Conservation (phyloP, 2,113 vertebrate genomes). For the Vulpes vulpes region DNA sequence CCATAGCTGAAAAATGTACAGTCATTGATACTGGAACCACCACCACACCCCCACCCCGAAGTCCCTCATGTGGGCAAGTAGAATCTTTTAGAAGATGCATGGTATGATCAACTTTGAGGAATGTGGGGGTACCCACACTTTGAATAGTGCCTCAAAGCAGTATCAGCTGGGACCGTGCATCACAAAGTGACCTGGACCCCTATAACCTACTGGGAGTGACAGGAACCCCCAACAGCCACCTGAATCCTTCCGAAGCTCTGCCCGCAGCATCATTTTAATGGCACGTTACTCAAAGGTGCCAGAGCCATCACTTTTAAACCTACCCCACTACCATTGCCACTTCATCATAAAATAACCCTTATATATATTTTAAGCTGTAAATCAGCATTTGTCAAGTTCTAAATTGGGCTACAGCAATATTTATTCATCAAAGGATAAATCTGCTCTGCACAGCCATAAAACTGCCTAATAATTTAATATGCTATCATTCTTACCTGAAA, state of each 20-base stretch:
- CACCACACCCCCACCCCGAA: background rate
- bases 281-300: conserved; percentile 63
- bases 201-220: background rate
- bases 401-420: conserved; percentile 85
- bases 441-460: conserved; percentile 83
- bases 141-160: background rate
- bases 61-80: background rate
- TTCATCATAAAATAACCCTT: conserved; percentile 80
- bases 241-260: conserved; percentile 54
- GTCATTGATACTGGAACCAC: background rate
- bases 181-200: background rate
- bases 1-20: background rate
- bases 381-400: conserved; percentile 85
- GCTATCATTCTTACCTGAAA: conserved; percentile 81
- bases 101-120: background rate
- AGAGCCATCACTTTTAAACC: conserved; percentile 73
- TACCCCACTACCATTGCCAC: conserved; percentile 49
- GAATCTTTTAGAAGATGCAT: background rate
- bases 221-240: background rate
- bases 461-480: conserved; percentile 85
- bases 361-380: conserved; percentile 83
- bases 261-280: conserved; percentile 74
- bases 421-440: conserved; percentile 87
- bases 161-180: background rate
- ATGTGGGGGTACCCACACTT: background rate